A percentile compares a stretch with the other conserved stretches of the same genome.
These are phyloP conservation scores for Sialia sialis DNA, from an alignment of 2,113 vertebrate genomes.

Conservation along the genomic window DNA sequence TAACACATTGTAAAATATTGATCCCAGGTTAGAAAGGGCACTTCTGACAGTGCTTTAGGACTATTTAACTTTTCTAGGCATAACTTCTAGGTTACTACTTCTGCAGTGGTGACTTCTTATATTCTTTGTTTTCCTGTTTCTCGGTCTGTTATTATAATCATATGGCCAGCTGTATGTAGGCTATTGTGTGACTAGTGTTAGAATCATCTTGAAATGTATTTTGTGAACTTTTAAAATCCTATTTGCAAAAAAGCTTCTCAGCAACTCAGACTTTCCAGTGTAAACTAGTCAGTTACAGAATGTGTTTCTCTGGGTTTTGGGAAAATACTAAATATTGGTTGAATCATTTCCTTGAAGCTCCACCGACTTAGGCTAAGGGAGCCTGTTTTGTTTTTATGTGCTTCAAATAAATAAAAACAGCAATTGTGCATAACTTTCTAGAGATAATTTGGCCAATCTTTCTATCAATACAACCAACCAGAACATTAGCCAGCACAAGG, in stretches of 20 bases:
- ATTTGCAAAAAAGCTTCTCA: background rate
- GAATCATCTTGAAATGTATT: background rate
- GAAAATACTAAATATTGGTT: background rate
- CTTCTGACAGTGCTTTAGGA: background rate
- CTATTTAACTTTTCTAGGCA: background rate
- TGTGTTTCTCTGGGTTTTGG: background rate
- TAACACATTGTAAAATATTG: background rate
- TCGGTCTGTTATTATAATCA: background rate
- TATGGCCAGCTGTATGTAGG: background rate
- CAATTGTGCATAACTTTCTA: background rate
- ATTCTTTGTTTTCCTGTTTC: background rate
- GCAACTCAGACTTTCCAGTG: background rate
- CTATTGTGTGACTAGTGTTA: background rate
- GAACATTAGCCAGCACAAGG: background rate
- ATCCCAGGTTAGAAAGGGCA: background rate
- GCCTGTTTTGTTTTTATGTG: background rate
- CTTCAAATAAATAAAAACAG: background rate
- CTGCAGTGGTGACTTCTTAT: background rate
- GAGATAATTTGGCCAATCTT: background rate
- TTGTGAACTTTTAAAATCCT: background rate
- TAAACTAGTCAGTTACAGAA: background rate
- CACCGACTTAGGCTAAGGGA: fast-evolving
- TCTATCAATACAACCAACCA: background rate
- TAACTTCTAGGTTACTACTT: background rate
- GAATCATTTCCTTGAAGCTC: background rate